A percentile compares a stretch with the other conserved stretches of the same genome.
These are phyloP conservation scores for Anguilla japonica DNA, from an alignment of 2,113 vertebrate genomes.

Conservation along the genomic window DNA sequence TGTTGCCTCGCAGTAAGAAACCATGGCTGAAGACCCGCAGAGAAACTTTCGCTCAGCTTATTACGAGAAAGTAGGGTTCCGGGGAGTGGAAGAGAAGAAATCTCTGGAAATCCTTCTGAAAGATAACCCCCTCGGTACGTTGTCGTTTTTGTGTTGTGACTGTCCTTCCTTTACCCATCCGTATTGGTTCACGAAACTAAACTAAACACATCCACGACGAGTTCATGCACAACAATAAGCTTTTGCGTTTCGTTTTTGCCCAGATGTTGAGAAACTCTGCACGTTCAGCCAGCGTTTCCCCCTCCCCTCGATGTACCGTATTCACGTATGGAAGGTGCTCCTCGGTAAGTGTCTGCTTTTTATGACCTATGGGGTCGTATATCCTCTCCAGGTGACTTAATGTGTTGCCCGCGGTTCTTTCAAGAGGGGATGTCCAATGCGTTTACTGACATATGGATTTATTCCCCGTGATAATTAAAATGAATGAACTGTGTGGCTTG, in stretches of 20 bases:
- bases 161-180: not conserved
- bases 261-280: constrained; percentile 94
- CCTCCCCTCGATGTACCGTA: constrained; percentile 94
- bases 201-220: not conserved
- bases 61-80: constrained; percentile 97
- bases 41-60: constrained; percentile 96
- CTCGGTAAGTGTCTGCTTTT: constrained; percentile 74
- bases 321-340: constrained; percentile 94
- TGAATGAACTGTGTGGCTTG: too few species aligned
- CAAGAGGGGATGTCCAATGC: too few species aligned
- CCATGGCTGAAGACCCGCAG: constrained; percentile 92
- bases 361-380: not conserved
- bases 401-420: too few species aligned
- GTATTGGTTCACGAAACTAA: not conserved
- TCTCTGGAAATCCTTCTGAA: constrained; percentile 94
- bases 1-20: constrained; percentile 40
- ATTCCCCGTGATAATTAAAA: too few species aligned
- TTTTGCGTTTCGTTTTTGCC: constrained; percentile 29
- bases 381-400: not conserved
- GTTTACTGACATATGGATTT: too few species aligned
- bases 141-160: not conserved
- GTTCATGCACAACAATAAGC: not conserved
- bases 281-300: constrained; percentile 97
- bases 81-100: constrained; percentile 97
- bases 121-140: constrained; percentile 84